These are phyloP conservation scores for Helicoverpa armigera DNA, from an alignment of 1,140 invertebrate species.

Conservation along the genomic window DNA sequence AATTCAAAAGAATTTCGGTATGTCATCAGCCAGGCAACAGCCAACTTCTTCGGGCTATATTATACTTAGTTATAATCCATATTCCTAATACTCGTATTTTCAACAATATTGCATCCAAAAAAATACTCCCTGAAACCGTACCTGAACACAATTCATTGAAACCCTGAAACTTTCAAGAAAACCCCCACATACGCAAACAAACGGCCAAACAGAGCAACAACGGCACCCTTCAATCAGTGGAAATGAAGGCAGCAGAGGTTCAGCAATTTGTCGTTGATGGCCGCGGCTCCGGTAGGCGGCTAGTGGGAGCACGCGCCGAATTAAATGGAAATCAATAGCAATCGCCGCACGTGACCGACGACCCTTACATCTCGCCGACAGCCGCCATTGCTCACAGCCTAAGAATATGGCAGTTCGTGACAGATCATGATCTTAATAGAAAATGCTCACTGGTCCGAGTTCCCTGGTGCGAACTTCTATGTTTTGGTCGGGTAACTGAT, in stretches of 20 bases:
- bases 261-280: slow-evolving; percentile 71
- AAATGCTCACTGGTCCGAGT: slow-evolving; percentile 3
- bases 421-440: slow-evolving; percentile 48
- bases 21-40: background rate
- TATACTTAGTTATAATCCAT: background rate
- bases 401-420: slow-evolving; percentile 40
- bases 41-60: no score
- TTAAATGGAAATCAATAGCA: slow-evolving; percentile 85
- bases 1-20: no score
- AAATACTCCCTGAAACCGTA: no score
- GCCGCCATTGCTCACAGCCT: slow-evolving; percentile 41
- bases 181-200: background rate
- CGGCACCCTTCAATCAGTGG: slow-evolving; percentile 70
- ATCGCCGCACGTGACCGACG: slow-evolving; percentile 76
- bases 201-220: slow-evolving; percentile 39
- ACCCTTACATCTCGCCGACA: slow-evolving; percentile 69
- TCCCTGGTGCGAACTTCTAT: background rate
- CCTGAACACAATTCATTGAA: background rate
- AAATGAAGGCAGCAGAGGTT: slow-evolving; percentile 68
- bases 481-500: background rate
- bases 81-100: background rate
- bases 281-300: slow-evolving; percentile 54
- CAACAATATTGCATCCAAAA: background rate
- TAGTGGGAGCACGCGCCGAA: slow-evolving; percentile 76
- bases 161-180: background rate